phyloP scores from a whole-genome alignment of 2,113 vertebrate genomes.

The Echinops telfairi region DNA sequence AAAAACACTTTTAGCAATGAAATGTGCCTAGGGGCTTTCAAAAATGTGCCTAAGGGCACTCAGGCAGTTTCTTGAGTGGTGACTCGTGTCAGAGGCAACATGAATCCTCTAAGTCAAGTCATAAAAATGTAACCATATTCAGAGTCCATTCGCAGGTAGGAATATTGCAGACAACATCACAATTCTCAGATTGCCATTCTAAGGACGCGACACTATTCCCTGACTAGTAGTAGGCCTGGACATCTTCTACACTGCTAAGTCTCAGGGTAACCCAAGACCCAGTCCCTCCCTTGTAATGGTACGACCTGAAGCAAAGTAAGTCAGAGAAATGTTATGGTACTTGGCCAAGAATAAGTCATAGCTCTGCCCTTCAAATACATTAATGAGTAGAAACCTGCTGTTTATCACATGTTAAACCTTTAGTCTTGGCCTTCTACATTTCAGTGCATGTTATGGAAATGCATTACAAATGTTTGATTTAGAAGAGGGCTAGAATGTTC shows the following conservation, averaged over 20 bases:
- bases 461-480: slow-evolving; percentile 9
- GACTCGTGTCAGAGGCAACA: neutral
- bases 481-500: neutral
- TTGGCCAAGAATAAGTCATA: neutral
- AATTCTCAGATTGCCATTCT: neutral
- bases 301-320: neutral
- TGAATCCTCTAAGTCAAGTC: neutral
- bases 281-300: neutral
- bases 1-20: neutral
- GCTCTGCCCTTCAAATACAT: too few species aligned
- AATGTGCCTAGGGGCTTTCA: neutral
- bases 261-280: neutral
- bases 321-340: neutral
- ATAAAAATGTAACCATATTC: neutral
- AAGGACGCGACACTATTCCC: neutral
- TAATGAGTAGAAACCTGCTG: too few species aligned
- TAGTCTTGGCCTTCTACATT: neutral
- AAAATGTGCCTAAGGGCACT: neutral
- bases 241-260: neutral
- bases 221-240: neutral
- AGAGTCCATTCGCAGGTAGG: neutral
- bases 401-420: neutral
- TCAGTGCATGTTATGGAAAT: neutral
- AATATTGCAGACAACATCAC: neutral
- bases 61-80: neutral